These are phyloP conservation scores for Colinus virginianus DNA, from an alignment of 2,113 vertebrate species.

Conservation along the genomic window DNA sequence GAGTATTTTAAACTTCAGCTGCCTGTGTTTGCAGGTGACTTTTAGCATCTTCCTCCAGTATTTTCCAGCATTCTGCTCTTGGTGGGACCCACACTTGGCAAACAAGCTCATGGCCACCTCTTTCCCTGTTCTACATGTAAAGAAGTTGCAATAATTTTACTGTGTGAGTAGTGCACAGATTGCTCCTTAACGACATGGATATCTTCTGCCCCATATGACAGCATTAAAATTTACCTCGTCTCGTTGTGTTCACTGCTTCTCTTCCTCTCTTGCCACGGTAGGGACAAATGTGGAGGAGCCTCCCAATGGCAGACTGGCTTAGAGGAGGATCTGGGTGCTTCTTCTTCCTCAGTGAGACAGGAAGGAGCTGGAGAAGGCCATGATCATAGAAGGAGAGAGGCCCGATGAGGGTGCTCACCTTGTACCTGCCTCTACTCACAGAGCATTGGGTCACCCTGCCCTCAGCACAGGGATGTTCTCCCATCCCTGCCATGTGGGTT, in stretches of 20 bases:
- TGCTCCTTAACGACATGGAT: background rate
- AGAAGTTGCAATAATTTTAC: background rate
- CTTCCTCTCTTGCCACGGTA: background rate
- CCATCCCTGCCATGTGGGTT: background rate
- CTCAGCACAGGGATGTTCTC: background rate
- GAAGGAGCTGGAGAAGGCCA: background rate
- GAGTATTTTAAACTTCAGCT: conserved; percentile 19
- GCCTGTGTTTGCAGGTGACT: background rate
- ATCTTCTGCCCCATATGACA: background rate
- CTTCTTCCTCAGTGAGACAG: background rate
- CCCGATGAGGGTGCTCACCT: background rate
- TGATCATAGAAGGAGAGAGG: background rate
- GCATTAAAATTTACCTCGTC: background rate
- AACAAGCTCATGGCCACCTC: background rate
- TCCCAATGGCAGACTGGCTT: background rate
- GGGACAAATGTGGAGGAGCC: background rate
- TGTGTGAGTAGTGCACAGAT: background rate
- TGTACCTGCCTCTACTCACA: background rate
- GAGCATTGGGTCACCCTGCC: background rate
- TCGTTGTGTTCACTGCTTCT: background rate
- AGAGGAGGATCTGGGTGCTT: background rate
- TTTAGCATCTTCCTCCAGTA: background rate
- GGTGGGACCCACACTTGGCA: background rate
- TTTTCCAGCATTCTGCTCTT: background rate
- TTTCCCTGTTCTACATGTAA: rapidly evolving